phyloP scores from a whole-genome alignment of 2,113 vertebrate species.

The Antennarius striatus region DNA sequence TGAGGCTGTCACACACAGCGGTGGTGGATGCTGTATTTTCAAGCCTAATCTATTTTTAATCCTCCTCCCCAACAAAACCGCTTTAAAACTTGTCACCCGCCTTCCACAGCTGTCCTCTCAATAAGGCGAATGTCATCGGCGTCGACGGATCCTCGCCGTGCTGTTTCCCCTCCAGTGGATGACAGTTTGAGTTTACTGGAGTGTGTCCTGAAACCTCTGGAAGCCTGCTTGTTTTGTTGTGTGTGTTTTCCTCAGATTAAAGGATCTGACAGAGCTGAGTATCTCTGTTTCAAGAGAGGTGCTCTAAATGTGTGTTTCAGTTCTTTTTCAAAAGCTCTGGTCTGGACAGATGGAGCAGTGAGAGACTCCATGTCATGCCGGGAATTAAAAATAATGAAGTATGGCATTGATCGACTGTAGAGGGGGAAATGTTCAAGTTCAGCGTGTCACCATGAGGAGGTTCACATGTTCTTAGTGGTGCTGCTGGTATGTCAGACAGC shows the following conservation, averaged over 20 bases:
- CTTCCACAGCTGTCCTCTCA: conserved; percentile 70
- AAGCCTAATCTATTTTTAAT: conserved; percentile 75
- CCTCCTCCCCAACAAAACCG: conserved; percentile 49
- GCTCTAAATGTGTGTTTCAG: background rate
- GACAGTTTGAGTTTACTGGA: conserved; percentile 54
- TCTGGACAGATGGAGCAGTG: conserved; percentile 51
- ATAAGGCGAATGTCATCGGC: conserved; percentile 66
- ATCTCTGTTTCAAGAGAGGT: conserved; percentile 47
- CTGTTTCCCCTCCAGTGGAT: conserved; percentile 42
- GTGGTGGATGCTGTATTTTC: conserved; percentile 51
- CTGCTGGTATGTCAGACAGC: conserved; percentile 44
- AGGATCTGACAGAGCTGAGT: conserved; percentile 10
- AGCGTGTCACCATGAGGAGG: conserved; percentile 43
- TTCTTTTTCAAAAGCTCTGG: conserved; percentile 41
- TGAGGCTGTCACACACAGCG: conserved; percentile 45
- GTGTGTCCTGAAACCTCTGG: conserved; percentile 44
- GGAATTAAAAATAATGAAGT: conserved; percentile 29
- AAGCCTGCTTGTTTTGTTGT: conserved; percentile 13
- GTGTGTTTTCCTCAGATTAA: conserved; percentile 39
- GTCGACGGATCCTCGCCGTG: conserved; percentile 57
- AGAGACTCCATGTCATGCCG: conserved; percentile 29
- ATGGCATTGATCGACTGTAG: no score
- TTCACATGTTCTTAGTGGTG: conserved; percentile 57
- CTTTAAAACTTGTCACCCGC: conserved; percentile 68
- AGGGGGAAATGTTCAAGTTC: conserved; percentile 42